phyloP scores from a whole-genome alignment of 2,113 vertebrate species.

The Alethe castanea region DNA sequence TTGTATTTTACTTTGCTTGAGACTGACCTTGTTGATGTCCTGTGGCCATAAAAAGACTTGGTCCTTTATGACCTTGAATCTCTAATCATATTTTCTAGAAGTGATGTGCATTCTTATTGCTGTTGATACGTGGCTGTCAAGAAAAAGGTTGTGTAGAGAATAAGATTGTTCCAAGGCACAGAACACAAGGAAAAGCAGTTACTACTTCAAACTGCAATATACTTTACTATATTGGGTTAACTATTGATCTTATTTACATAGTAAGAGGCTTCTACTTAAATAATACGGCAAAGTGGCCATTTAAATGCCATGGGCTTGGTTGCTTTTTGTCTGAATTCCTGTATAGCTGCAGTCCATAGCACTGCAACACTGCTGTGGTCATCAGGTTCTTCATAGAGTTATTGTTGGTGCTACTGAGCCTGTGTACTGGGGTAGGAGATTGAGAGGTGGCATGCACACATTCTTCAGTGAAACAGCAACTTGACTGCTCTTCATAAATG shows the following conservation, averaged over 20 bases:
- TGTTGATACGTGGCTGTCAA: not conserved
- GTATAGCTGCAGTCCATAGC: not conserved
- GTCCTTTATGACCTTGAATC: not conserved
- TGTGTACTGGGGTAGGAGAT: not conserved
- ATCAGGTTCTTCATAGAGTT: not conserved
- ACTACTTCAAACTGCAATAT: not conserved
- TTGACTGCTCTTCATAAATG: not conserved
- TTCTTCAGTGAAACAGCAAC: not conserved
- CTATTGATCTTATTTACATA: not conserved
- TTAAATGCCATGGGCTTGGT: not conserved
- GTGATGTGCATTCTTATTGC: not conserved
- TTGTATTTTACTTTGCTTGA: not conserved
- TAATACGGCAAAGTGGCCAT: not conserved
- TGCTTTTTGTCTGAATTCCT: not conserved
- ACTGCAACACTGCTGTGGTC: not conserved
- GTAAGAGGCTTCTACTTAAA: not conserved
- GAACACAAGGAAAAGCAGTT: not conserved
- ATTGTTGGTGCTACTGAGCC: no score
- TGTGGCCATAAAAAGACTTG: not conserved
- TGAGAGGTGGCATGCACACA: no score
- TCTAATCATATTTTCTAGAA: not conserved
- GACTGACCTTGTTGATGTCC: not conserved
- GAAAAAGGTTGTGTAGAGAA: not conserved
- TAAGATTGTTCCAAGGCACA: not conserved
- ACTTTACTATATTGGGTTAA: not conserved